Percentiles rank a stretch among this genome's conserved stretches.
These are phyloP conservation scores for Plebejus melissa DNA, from an alignment of 2,888 invertebrate genomes.

Conservation along the genomic window DNA sequence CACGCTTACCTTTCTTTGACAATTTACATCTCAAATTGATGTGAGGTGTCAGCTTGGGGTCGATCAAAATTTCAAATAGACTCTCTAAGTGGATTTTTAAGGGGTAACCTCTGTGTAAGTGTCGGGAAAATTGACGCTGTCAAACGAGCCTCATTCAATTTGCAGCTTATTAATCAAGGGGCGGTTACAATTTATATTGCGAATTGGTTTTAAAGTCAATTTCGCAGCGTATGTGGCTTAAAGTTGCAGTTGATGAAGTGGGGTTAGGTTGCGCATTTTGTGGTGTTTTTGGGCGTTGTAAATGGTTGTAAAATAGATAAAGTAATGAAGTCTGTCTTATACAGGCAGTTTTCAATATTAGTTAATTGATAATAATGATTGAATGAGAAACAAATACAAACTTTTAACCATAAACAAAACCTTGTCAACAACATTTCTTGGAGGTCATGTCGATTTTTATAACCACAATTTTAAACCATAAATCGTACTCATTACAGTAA, in stretches of 20 bases:
- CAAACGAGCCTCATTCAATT: constrained; percentile 72
- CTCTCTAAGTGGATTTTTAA: constrained; percentile 72
- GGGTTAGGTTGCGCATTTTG: neutral
- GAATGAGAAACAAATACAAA: too few species aligned
- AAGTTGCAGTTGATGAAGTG: neutral
- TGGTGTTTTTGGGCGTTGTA: neutral
- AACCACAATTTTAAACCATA: neutral
- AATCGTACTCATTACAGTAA: constrained; percentile 39
- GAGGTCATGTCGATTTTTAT: neutral
- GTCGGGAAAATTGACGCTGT: constrained; percentile 75
- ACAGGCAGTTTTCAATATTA: too few species aligned
- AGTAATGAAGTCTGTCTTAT: neutral
- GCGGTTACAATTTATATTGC: constrained; percentile 35
- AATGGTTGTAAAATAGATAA: neutral
- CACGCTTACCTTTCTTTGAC: constrained; percentile 57
- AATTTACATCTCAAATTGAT: constrained; percentile 77
- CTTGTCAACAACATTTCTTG: neutral
- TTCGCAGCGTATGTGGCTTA: constrained; percentile 11
- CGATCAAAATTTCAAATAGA: constrained; percentile 77
- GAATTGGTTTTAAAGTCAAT: constrained; percentile 28
- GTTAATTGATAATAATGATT: too few species aligned
- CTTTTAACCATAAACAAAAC: neutral
- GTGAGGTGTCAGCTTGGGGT: constrained; percentile 71
- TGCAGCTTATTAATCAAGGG: constrained; percentile 72
- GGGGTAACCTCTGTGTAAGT: constrained; percentile 59